phyloP scores from a whole-genome alignment of 2,797 vertebrate species.

The Falco cherrug region DNA sequence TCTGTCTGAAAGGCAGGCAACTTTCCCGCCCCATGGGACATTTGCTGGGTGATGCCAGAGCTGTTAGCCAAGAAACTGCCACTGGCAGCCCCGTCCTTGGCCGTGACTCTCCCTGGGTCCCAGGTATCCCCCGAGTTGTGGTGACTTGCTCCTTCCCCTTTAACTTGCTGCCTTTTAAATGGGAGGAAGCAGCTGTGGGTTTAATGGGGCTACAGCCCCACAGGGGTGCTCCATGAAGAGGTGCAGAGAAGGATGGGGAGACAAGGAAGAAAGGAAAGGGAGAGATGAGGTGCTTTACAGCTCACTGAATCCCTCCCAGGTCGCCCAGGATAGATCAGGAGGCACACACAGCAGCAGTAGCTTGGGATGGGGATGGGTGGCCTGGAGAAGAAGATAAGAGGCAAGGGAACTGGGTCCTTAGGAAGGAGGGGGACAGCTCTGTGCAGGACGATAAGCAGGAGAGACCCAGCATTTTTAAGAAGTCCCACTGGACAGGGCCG shows the following conservation, averaged over 20 bases:
- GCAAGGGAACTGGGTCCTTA: neutral
- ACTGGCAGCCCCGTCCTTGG: neutral
- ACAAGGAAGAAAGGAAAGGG: neutral
- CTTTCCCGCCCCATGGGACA: neutral
- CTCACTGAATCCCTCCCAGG: neutral
- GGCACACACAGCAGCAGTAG: neutral
- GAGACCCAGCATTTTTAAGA: fast-evolving
- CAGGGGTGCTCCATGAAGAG: neutral
- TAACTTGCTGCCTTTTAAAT: neutral
- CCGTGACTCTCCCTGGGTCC: neutral
- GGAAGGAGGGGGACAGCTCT: neutral
- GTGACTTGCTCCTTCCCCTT: neutral
- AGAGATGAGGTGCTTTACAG: neutral
- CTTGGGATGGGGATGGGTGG: fast-evolving
- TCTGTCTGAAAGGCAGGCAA: neutral
- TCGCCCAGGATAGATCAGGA: neutral
- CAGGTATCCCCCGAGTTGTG: fast-evolving
- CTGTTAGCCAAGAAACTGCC: neutral
- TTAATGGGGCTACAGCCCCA: neutral
- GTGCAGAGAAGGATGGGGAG: neutral
- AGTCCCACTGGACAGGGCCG: neutral
- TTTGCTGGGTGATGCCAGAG: neutral
- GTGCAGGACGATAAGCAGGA: neutral
- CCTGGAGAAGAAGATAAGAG: neutral
- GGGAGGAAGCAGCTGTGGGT: neutral